Evolutionary conservation across 1,140 invertebrate genomes (phyloP).

Genomic region (Drosophila ficusphila): DNA sequence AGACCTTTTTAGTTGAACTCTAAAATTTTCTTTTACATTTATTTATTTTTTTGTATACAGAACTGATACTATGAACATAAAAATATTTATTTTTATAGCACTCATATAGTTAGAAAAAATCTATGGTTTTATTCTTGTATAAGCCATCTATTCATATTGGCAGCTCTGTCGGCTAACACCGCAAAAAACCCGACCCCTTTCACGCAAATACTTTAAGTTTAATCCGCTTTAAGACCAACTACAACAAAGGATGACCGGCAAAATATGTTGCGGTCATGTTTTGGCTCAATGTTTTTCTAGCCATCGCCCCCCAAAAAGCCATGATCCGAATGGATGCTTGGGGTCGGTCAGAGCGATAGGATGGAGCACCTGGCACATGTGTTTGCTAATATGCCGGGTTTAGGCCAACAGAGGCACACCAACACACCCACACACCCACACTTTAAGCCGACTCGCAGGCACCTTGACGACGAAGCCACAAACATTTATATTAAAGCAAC

Average conservation of each 20-base stretch:
- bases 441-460: constrained; percentile 3
- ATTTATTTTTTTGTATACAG: no score
- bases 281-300: constrained; percentile 32
- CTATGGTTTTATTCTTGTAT: no score
- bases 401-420: constrained; percentile 15
- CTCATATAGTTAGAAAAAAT: no score
- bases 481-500: constrained; percentile 46
- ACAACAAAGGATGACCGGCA: constrained; percentile 48
- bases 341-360: background rate
- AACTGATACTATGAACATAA: no score
- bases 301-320: constrained; percentile 18
- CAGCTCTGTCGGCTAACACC: background rate
- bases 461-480: constrained; percentile 41
- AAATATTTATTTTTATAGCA: no score
- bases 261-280: constrained; percentile 59
- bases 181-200: background rate
- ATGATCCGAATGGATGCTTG: constrained; percentile 38
- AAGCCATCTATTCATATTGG: no score
- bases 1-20: no score
- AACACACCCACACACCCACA: no score
- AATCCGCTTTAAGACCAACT: constrained; percentile 68
- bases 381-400: constrained; percentile 1
- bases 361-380: background rate
- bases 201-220: constrained; percentile 48
- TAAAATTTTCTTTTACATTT: no score